Evolutionary conservation across 2,113 vertebrate species (phyloP).

Genomic region (Antechinus stuartii): DNA sequence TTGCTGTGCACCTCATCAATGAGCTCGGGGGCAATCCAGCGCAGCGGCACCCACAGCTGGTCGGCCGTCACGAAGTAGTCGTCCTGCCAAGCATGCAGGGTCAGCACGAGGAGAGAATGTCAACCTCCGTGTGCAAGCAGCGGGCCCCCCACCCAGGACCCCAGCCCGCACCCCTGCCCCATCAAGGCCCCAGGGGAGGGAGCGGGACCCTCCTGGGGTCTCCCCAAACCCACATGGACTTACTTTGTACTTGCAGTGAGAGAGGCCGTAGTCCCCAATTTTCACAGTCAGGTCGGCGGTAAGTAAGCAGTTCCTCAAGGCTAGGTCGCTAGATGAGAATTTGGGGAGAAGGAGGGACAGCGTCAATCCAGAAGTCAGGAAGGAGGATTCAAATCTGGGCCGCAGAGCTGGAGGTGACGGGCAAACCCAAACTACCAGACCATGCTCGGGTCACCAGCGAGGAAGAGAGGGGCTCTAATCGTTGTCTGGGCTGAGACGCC

Average conservation of each 20-base stretch:
- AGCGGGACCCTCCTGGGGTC: neutral
- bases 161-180: fast-evolving
- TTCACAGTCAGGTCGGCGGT: constrained; percentile 94
- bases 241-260: constrained; percentile 95
- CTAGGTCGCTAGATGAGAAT: constrained; percentile 91
- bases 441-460: neutral
- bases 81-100: constrained; percentile 88
- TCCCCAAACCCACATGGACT: constrained; percentile 70
- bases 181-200: neutral
- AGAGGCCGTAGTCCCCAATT: constrained; percentile 96
- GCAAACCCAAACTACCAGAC: neutral
- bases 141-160: fast-evolving
- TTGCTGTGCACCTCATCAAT: constrained; percentile 96
- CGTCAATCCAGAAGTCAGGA: neutral
- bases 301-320: constrained; percentile 95
- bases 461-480: neutral
- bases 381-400: fast-evolving
- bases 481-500: too few relatives aligned
- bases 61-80: constrained; percentile 96
- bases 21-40: constrained; percentile 97
- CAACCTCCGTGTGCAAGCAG: constrained; percentile 69
- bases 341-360: neutral
- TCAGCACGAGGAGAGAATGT: constrained; percentile 77
- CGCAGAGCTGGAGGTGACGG: neutral
- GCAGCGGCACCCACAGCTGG: constrained; percentile 94